Conservation (phyloP, 2,888 invertebrate species). For the Thera obeliscata region DNA sequence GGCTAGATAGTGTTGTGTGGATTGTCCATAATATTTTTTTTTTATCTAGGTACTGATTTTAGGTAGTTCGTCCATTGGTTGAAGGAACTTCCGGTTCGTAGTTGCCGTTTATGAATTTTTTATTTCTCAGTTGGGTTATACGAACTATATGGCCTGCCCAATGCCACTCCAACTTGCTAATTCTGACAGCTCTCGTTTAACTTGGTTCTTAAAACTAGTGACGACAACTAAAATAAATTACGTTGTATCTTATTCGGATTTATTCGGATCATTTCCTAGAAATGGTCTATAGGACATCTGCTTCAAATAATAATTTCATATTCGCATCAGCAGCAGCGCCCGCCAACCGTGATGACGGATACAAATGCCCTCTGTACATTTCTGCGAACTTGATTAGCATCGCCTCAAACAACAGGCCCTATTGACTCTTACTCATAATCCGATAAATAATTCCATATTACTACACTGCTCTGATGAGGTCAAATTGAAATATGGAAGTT, state of each 20-base stretch:
- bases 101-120: too few relatives aligned
- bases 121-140: too few relatives aligned
- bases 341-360: conserved; percentile 65
- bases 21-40: too few relatives aligned
- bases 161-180: not conserved
- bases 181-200: not conserved
- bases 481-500: conserved; percentile 37
- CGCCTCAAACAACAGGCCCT: conserved; percentile 54
- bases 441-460: conserved; percentile 62
- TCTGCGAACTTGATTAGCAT: conserved; percentile 77
- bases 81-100: too few relatives aligned
- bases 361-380: conserved; percentile 76
- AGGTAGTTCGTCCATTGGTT: too few relatives aligned
- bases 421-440: conserved; percentile 64
- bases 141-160: too few relatives aligned
- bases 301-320: conserved; percentile 79
- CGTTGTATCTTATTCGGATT: not conserved
- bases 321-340: conserved; percentile 57
- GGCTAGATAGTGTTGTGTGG: too few relatives aligned
- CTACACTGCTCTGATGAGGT: conserved; percentile 39
- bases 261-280: conserved; percentile 34
- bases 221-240: not conserved
- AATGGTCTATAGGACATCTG: conserved; percentile 63
- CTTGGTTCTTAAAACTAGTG: too few relatives aligned
- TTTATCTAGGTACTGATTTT: too few relatives aligned